Base-by-base conservation (phyloP, 2,797 vertebrate species). In the Masticophis lateralis region DNA sequence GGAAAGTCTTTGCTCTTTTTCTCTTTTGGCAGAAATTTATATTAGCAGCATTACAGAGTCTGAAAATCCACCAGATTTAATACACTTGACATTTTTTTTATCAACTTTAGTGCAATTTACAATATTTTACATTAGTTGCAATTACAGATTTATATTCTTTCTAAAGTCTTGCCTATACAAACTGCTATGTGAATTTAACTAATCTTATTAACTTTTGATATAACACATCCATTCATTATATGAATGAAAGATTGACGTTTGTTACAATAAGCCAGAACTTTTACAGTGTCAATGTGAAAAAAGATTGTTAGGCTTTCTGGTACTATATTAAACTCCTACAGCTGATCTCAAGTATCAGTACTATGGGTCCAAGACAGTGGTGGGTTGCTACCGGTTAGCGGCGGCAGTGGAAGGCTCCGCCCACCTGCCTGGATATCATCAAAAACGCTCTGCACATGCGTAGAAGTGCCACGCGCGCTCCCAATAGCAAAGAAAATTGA, bases 201-300 rank as follows among this genome's bases (percentile, higher is more conserved):
- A 90, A 27, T 90, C 74, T 22, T 57, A 87, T 59, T 37, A 90
- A 37, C 87, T 69, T 25, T 79, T 63, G 32, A 69, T 22, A 92
- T 18, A 88, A 55, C 86, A 89, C 28, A 94, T 89, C 1, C 3
- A 86, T 93, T 95, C 96, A 60, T 95, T 92, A 86, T 95, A 89
- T 95, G 88, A 95, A 69, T 94, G 93, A 95, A 83, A 61, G 61
- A 90, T 93, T 96, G 93, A 32, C 79, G 96, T 94, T 95, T 96
- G 63, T 95, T 91, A 95, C 66, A 88, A 56, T 90, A 37, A 89
- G 93, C 56, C 74, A 92, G 93, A n/a, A 93, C 14, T 37, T 74
- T 92, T 2, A 92, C 92, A n/a, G 37, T 91, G 92, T 95, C 94
- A 97, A 92, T 93, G 92, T 95, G 32, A 83, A 63, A 63, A 93